Evolutionary conservation across 92 coral and sea anemone species (phyloP), one percentile per base, ranked within the genome.

Genomic region (Isaurus tuberculatus): DNA sequence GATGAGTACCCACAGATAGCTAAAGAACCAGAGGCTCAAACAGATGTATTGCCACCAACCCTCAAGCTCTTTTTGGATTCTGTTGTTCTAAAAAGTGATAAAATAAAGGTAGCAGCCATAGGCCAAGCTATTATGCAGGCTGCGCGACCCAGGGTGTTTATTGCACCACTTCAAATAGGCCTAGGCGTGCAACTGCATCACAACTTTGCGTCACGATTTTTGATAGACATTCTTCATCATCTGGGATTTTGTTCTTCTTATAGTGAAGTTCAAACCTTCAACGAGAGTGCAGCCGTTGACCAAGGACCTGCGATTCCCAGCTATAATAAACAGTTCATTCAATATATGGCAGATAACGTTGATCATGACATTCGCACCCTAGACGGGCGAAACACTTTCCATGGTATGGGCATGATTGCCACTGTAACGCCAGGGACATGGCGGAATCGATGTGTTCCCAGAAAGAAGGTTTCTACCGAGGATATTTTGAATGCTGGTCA

Each of bases 321-420:
- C 14, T 87, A 61, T 46, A 29, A 73, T 31, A 89, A 89, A 4
- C 60, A 88, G 64, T 85, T 88, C 65, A 79, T 81, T 11, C 84
- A 85, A 65, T 87, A 85, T 82, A 60, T 66, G 14, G 93, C 91
- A 40, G 44, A 40, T 40, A 40, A 40, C 46, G 46, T 84, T 17
- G 91, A 90, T 32, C 93, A 88, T 43, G 61, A 88, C 44, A 9
- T 67, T 17, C 65, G 84, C 9, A 90, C 90, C 5, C 89, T 90
- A 5, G 91, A 90, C 73, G 86, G 91, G 13, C 20, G 75, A 0
- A 60, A 72, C 28, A 91, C 94, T 3, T 91, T 87, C 51, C 91
- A 87, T 57, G 89, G 89, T 4, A 90, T 87, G 91, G 91, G 94
- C 11, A 84, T 90, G 58, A 69, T 90, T 2, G 89, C 91, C 15